A percentile compares a stretch with the other conserved stretches of the same genome.
Conservation (phyloP, 2,113 vertebrate genomes). For the Perca schrenkii region DNA sequence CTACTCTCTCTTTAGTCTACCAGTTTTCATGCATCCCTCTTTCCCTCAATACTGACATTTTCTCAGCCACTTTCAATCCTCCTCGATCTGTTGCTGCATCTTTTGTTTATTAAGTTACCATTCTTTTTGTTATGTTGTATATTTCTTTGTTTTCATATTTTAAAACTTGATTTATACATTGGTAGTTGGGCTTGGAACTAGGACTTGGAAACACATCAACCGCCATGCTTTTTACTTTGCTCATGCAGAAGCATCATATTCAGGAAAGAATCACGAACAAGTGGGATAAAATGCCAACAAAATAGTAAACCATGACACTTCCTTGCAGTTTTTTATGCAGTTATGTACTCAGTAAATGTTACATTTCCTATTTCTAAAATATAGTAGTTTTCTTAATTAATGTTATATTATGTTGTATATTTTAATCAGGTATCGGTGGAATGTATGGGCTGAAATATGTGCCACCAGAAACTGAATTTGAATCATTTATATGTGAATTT, state of each 20-base stretch:
- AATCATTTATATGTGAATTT: too few species aligned
- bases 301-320: too few species aligned
- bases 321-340: too few species aligned
- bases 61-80: conserved; percentile 10
- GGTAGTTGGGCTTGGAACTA: not conserved
- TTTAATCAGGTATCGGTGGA: not conserved
- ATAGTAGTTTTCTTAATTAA: not conserved
- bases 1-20: conserved; percentile 14
- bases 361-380: not conserved
- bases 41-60: not conserved
- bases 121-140: not conserved
- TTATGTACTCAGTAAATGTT: not conserved
- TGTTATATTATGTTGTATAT: not conserved
- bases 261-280: not conserved
- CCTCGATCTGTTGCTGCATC: not conserved
- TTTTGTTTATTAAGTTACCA: not conserved
- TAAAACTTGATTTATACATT: not conserved
- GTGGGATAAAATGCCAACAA: not conserved
- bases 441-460: too few species aligned
- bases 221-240: not conserved
- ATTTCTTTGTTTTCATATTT: not conserved
- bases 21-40: conserved; percentile 1
- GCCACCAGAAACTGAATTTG: too few species aligned
- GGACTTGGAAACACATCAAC: not conserved
- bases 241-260: not conserved